Conservation (phyloP, 2,888 invertebrate genomes). For the Pyrocoelia pectoralis region DNA sequence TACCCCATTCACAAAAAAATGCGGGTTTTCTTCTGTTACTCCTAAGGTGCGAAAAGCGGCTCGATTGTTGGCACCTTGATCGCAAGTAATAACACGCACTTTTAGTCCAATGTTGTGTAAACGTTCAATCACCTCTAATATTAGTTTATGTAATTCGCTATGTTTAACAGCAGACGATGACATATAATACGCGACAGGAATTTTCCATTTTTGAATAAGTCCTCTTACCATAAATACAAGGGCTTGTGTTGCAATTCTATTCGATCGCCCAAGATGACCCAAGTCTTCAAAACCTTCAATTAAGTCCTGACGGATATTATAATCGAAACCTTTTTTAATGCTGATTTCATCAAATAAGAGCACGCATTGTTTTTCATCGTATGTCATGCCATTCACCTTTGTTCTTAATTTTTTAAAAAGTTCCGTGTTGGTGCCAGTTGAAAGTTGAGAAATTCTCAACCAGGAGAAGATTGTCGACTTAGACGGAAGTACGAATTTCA, state of each 20-base stretch:
- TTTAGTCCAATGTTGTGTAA: neutral
- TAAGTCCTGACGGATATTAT: constrained; percentile 11
- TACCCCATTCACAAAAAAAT: neutral
- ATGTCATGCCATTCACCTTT: neutral
- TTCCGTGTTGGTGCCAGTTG: neutral
- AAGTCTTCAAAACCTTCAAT: constrained; percentile 32
- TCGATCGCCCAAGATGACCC: constrained; percentile 16
- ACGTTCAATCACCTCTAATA: neutral
- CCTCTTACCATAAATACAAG: constrained; percentile 26
- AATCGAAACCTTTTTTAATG: constrained; percentile 21
- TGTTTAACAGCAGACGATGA: neutral
- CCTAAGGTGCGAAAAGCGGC: neutral
- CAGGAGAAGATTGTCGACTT: constrained; percentile 4
- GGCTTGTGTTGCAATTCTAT: constrained; percentile 16
- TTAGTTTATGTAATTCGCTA: neutral
- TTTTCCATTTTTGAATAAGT: constrained; percentile 27
- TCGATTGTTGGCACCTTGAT: constrained; percentile 4
- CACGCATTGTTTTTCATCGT: constrained; percentile 7
- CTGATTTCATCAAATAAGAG: constrained; percentile 11
- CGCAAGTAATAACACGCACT: neutral
- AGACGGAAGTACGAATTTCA: neutral
- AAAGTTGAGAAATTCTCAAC: neutral
- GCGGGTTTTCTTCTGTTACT: constrained; percentile 9
- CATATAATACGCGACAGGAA: constrained; percentile 20
- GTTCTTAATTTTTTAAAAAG: neutral